Evolutionary conservation across 2,888 invertebrate genomes (phyloP).

Genomic region (Nomada ruficornis): DNA sequence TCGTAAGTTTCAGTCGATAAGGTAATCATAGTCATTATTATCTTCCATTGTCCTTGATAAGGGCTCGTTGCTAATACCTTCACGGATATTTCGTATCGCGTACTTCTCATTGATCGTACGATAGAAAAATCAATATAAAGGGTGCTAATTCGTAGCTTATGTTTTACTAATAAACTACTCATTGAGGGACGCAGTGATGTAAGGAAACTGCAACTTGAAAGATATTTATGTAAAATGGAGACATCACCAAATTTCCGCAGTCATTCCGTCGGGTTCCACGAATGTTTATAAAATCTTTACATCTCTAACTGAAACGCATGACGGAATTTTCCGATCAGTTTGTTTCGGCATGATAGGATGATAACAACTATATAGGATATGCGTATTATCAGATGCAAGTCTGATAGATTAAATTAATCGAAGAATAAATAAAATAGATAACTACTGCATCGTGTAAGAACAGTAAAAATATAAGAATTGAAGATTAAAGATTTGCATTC

Average conservation of each 20-base stretch:
- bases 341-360: constrained; percentile 5
- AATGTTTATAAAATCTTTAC: constrained; percentile 65
- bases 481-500: not conserved
- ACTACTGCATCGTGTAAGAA: constrained; percentile 5
- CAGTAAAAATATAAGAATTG: constrained; percentile 8
- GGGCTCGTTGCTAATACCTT: constrained; percentile 49
- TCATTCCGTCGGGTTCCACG: constrained; percentile 48
- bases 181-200: not conserved
- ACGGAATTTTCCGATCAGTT: not conserved
- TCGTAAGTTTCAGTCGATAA: constrained; percentile 40
- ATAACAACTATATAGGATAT: not conserved
- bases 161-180: constrained; percentile 60
- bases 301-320: constrained; percentile 3
- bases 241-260: constrained; percentile 7
- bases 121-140: constrained; percentile 55
- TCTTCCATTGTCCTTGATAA: constrained; percentile 51
- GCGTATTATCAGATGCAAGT: not conserved
- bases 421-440: constrained; percentile 12
- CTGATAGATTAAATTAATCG: constrained; percentile 10
- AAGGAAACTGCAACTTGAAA: constrained; percentile 14
- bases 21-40: constrained; percentile 37
- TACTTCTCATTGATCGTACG: constrained; percentile 49
- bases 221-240: constrained; percentile 29
- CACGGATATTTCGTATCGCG: constrained; percentile 50
- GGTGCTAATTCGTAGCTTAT: constrained; percentile 70